Percentiles rank a stretch among this genome's conserved stretches.
These are phyloP conservation scores for Ficedula albicollis DNA, from an alignment of 2,797 vertebrate species.

Conservation along the genomic window DNA sequence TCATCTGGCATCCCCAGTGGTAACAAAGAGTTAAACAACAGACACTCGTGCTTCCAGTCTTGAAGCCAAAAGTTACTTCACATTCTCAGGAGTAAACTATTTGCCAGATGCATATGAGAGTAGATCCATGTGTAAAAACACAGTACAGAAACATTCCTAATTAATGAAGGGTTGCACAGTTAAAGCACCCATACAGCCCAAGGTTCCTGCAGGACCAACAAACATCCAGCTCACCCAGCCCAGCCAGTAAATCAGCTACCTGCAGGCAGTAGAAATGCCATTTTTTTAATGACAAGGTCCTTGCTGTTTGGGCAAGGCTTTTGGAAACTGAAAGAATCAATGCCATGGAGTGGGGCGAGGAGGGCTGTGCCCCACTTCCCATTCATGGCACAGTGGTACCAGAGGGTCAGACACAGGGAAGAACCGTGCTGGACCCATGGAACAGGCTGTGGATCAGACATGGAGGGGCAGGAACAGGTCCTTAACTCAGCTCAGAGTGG, in stretches of 20 bases:
- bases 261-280: neutral
- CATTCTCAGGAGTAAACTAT: conserved; percentile 72
- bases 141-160: conserved; percentile 11
- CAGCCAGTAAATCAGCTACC: neutral
- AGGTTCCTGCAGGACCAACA: conserved; percentile 32
- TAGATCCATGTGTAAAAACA: conserved; percentile 67
- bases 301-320: neutral
- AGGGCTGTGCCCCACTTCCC: neutral
- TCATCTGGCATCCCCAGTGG: neutral
- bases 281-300: neutral
- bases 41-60: conserved; percentile 22
- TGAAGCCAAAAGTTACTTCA: conserved; percentile 77
- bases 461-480: neutral
- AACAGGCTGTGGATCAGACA: neutral
- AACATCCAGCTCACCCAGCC: neutral
- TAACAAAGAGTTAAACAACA: conserved; percentile 65
- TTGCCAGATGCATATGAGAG: conserved; percentile 71
- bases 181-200: conserved; percentile 32
- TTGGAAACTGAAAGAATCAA: neutral
- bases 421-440: neutral
- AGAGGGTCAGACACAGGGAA: neutral
- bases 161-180: neutral
- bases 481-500: neutral
- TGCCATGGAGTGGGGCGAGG: fast-evolving
- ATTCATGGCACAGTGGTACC: neutral